Conservation (phyloP, 2,888 invertebrate genomes). For the Drosophila paramelanica region DNA sequence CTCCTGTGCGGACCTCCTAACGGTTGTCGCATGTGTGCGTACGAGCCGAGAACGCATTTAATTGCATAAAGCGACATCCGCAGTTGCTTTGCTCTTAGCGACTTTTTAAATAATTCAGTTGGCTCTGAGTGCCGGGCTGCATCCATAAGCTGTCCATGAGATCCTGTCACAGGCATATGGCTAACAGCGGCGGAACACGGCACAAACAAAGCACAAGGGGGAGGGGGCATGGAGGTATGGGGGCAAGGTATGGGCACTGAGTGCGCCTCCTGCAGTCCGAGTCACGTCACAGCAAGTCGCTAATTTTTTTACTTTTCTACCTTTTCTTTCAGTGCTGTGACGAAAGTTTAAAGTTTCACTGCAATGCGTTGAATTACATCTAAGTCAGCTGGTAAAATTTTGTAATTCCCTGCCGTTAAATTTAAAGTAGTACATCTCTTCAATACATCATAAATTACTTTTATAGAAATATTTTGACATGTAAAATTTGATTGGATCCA, state of each 20-base stretch:
- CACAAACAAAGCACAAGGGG: constrained; percentile 17
- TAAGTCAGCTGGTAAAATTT: background rate
- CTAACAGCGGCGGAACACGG: constrained; percentile 39
- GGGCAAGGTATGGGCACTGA: constrained; percentile 3
- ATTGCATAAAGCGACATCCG: constrained; percentile 74
- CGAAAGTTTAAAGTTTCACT: constrained; percentile 61
- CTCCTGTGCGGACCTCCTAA: constrained; percentile 27
- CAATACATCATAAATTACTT: too few species aligned
- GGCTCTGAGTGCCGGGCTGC: constrained; percentile 53
- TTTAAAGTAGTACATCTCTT: too few species aligned
- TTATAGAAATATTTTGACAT: too few species aligned
- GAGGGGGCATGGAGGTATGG: background rate
- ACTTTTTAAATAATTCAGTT: constrained; percentile 78
- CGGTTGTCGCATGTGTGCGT: constrained; percentile 73
- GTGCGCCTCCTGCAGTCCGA: constrained; percentile 63
- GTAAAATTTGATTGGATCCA: too few species aligned
- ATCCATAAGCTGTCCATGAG: constrained; percentile 45
- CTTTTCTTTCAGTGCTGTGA: constrained; percentile 28
- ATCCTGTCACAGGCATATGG: constrained; percentile 63
- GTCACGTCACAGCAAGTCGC: constrained; percentile 77
- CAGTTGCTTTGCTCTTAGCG: constrained; percentile 68
- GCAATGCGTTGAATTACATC: constrained; percentile 57
- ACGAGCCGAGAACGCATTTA: constrained; percentile 70
- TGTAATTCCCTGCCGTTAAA: background rate
- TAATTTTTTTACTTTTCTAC: constrained; percentile 73